A percentile compares a stretch with the other conserved stretches of the same genome.
These are phyloP conservation scores for Deroplatys truncata DNA, from an alignment of 2,888 invertebrate genomes.

Conservation along the genomic window DNA sequence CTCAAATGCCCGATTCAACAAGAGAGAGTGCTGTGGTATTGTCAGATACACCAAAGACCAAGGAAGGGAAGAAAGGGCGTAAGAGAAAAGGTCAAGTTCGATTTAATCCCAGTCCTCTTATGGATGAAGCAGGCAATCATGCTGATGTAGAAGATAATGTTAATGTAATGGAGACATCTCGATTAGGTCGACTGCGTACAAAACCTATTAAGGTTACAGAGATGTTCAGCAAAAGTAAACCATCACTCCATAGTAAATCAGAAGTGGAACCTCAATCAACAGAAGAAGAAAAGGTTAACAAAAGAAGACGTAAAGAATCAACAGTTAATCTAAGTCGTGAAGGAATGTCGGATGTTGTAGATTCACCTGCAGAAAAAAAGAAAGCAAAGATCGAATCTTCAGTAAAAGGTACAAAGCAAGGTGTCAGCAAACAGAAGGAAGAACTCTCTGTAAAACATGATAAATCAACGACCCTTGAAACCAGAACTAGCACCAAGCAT, in stretches of 20 bases:
- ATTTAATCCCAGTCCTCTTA: constrained; percentile 23
- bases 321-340: not conserved
- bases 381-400: constrained; percentile 3
- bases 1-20: not conserved
- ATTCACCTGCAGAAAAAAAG: constrained; percentile 8
- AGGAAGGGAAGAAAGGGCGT: constrained; percentile 9
- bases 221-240: not conserved
- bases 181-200: constrained; percentile 18
- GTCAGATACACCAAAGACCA: not conserved
- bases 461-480: not conserved
- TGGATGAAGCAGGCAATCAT: constrained; percentile 29
- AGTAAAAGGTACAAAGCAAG: not conserved
- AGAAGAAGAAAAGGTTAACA: not conserved
- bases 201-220: constrained; percentile 1
- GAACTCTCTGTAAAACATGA: not conserved
- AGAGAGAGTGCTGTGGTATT: not conserved
- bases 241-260: not conserved
- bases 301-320: constrained; percentile 14
- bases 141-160: constrained; percentile 31
- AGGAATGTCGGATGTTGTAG: not conserved
- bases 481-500: not conserved
- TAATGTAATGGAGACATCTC: constrained; percentile 25
- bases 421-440: not conserved
- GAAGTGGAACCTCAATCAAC: not conserved
- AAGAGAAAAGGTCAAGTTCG: constrained; percentile 22